A percentile compares a stretch with the other conserved stretches of the same genome.
Conservation (phyloP, 2,797 vertebrate species). For the Clarias laeviceps region DNA sequence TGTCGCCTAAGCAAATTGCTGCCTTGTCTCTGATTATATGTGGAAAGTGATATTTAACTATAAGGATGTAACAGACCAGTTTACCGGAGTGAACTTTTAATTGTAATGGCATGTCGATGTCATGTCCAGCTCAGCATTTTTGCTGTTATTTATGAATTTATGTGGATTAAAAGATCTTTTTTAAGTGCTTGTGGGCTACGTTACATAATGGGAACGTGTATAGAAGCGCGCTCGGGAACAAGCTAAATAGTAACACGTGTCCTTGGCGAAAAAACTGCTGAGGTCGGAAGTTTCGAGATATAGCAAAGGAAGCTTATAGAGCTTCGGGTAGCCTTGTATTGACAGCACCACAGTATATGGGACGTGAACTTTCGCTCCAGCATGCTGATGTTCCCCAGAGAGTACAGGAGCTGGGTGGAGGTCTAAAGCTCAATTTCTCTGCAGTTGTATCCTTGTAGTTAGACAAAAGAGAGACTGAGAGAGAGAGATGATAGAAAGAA, state of each 20-base stretch:
- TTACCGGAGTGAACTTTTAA: conserved; percentile 27
- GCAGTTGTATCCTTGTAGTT: background rate
- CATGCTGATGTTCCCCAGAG: conserved; percentile 17
- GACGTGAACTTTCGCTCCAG: conserved; percentile 11
- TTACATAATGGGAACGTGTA: conserved; percentile 27
- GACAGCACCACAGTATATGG: conserved; percentile 1
- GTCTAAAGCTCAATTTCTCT: background rate
- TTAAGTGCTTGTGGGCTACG: conserved; percentile 12
- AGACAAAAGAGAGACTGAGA: background rate
- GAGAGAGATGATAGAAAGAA: background rate
- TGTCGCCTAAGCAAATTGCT: conserved; percentile 34
- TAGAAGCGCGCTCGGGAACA: conserved; percentile 10
- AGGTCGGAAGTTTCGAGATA: background rate
- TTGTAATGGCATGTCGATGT: conserved; percentile 64
- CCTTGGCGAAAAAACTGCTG: background rate
- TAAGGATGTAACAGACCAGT: background rate
- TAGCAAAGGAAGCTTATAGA: background rate
- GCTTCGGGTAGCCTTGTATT: background rate
- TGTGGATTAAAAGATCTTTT: conserved; percentile 28
- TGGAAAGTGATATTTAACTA: background rate
- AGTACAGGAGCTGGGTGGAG: background rate
- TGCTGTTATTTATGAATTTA: background rate
- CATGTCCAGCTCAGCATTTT: conserved; percentile 47
- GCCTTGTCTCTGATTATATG: conserved; percentile 5
- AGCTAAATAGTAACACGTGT: conserved; percentile 20